A percentile compares a stretch with the other conserved stretches of the same genome.
These are phyloP conservation scores for Epinephelus cyanopodus DNA, from an alignment of 2,113 vertebrate species.

Conservation along the genomic window DNA sequence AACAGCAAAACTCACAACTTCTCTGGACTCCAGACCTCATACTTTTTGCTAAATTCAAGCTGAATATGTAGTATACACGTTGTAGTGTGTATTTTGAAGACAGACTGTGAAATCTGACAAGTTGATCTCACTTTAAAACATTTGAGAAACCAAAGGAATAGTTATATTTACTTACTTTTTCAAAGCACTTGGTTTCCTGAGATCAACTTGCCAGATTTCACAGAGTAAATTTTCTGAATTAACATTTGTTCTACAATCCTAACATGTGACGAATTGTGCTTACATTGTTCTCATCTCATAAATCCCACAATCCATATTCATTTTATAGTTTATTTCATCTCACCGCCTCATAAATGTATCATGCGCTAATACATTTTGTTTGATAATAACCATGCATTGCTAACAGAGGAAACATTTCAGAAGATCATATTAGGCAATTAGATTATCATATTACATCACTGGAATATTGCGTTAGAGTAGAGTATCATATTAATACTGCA, in stretches of 20 bases:
- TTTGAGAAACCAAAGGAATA: too few relatives aligned
- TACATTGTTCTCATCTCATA: conserved; percentile 21
- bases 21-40: conserved; percentile 47
- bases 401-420: conserved; percentile 57
- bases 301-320: conserved; percentile 33
- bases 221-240: conserved; percentile 18
- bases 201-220: too few relatives aligned
- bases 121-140: too few relatives aligned
- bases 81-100: conserved; percentile 7
- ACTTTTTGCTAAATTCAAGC: conserved; percentile 10
- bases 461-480: conserved; percentile 19
- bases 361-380: conserved; percentile 60
- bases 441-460: conserved; percentile 19
- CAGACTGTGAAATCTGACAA: too few relatives aligned
- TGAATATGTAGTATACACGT: conserved; percentile 11
- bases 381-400: conserved; percentile 56
- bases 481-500: conserved; percentile 13
- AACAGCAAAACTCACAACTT: conserved; percentile 57
- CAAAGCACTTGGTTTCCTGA: too few relatives aligned
- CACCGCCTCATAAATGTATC: conserved; percentile 47
- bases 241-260: conserved; percentile 42
- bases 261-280: conserved; percentile 8
- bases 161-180: too few relatives aligned
- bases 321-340: conserved; percentile 37
- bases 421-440: conserved; percentile 16